Evolutionary conservation across 1,140 invertebrate genomes (phyloP), one percentile per base, ranked within the genome.

Genomic region (Glossosoma conforme): DNA sequence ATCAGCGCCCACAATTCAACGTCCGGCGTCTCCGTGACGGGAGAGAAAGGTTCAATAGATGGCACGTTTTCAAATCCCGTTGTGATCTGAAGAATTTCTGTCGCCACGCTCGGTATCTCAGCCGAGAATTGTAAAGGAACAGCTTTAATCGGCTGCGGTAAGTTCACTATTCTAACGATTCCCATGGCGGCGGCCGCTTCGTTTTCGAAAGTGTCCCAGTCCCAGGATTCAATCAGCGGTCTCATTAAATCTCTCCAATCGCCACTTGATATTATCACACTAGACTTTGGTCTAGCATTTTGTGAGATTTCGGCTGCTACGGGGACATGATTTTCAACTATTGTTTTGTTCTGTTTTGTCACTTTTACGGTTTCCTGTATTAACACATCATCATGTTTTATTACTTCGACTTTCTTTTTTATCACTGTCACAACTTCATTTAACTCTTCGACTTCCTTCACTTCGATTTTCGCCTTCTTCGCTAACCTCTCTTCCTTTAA

Each of bases 181-280:
- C 70, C 63, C 44, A 42, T 48, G 21, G 60, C 55, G 53, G 65
- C 51, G 8, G 53, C 62, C 4, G 71, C 68, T 56, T 81, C 76
- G 54, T 75, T 72, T 54, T 80, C 76, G 59, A 83, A 78, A 40
- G 72, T 72, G 20, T 79, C 75, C 80, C 81, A 84, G 58, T 81
- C 75, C 69, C 80, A 79, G 3, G 73, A 74, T 62, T 80, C 77
- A 60, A 79, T 73, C 36, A 76, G 61, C 21, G 78, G 77, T 54
- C 77, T 72, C 45, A 78, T 70, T 60, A 81, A 72, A 62, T 80
- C 77, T 52, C 72, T 69, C 74, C 76, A 80, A 52, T 84, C 77
- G 15, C 76, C 69, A 46, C 62, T 70, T 40, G 72, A 69, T 25
- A 75, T 69, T 30, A 76, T 52, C 15, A 75, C 68, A 61, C 70